phyloP scores from a whole-genome alignment of 2,797 vertebrate species.

The Sylvilagus floridanus region DNA sequence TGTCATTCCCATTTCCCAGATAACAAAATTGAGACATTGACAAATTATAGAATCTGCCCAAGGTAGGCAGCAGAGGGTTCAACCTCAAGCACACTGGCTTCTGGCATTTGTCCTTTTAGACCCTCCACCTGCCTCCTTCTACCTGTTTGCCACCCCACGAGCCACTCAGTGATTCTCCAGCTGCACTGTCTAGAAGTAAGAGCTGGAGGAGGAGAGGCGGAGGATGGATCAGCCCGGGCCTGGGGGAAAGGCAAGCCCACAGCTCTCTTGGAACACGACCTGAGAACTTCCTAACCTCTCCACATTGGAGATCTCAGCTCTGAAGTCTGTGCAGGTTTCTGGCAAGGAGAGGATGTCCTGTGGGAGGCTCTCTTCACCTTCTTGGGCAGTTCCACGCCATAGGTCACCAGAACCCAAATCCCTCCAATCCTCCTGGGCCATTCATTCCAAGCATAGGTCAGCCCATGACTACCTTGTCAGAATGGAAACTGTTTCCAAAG shows the following conservation, averaged over 20 bases:
- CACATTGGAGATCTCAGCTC: neutral
- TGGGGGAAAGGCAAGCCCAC: neutral
- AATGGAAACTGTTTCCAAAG: constrained; percentile 59
- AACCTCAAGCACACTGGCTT: neutral
- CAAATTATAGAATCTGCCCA: neutral
- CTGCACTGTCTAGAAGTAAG: neutral
- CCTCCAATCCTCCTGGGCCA: constrained; percentile 6
- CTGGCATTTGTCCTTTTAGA: neutral
- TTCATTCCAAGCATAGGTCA: neutral
- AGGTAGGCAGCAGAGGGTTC: neutral
- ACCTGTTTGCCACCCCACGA: too few species aligned
- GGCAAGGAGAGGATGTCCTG: constrained; percentile 25
- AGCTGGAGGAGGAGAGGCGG: neutral
- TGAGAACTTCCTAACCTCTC: constrained; percentile 19
- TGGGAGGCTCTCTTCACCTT: neutral
- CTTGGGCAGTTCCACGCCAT: neutral
- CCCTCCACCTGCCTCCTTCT: neutral
- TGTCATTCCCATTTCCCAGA: neutral
- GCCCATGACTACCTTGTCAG: neutral
- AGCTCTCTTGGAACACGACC: neutral
- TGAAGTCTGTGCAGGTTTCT: constrained; percentile 21
- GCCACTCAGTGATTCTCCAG: neutral
- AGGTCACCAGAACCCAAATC: constrained; percentile 46
- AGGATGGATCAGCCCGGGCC: neutral
- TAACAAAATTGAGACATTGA: neutral